Base-by-base conservation (phyloP, 2,888 invertebrate species). In the Sinhomidia bicolor region DNA sequence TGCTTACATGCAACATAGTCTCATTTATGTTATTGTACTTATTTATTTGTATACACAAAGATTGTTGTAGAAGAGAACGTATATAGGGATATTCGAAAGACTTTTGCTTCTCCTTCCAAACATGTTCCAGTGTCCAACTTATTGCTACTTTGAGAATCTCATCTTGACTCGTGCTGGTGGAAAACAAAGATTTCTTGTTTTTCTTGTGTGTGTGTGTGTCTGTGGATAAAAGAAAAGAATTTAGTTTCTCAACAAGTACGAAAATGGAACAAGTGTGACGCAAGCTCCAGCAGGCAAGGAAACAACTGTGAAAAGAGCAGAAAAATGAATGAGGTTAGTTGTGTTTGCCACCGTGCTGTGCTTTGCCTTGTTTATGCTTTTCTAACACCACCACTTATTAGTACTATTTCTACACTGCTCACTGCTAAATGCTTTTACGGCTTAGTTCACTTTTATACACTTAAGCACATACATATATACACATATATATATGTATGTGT, bases 181-280 rank as follows among this genome's bases (percentile, higher is more conserved):
- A 74, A 57, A 78, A 83, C 71, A 74, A 83, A 57, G 74, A 54
- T 41, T 71, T 71, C 54, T 54, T 54, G 65, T 68, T 62, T 9
- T 20, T 54, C n/a, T n/a, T 29, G 12, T 68, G 14, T 36, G n/a
- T 36, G 9, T 3, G 32, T 36, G 32, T 3, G 36, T 20, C 12
- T 41, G 29, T 65, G 26, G 65, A 81, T 10, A n/a, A 65, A 29
- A 51, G 47, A 12, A 83, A 83, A 54, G 71, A 83, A 74, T 71
- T 57, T 57, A 17, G 29, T 71, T 74, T 71, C 74, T 54, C 71
- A 83, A 83, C 74, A 71, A 83, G 57, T 78, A 47, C 47, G 44
- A 51, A 71, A 82, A 82, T 54, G 82, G 36, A 74, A 14, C 23
- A 74, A 83, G 74, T 85, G 76, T 85, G 76, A 85, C 84, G 76